These are phyloP conservation scores for Colletes latitarsis DNA, from an alignment of 1,140 invertebrate genomes.

Conservation along the genomic window DNA sequence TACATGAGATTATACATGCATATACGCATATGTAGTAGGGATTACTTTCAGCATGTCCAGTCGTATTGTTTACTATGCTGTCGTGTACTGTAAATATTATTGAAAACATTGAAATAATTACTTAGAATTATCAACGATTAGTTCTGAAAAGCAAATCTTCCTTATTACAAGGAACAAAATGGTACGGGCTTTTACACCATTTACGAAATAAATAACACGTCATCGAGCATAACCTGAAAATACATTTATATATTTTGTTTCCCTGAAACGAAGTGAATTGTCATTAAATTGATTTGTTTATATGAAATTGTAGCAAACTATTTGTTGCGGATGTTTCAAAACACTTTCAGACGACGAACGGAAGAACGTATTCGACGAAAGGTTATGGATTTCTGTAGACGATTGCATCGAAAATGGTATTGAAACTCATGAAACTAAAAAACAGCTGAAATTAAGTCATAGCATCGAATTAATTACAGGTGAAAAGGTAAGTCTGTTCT, in stretches of 20 bases:
- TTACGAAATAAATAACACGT: neutral
- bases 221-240: neutral
- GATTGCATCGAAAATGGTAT: neutral
- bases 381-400: neutral
- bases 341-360: neutral
- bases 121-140: neutral
- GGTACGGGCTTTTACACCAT: neutral
- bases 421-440: neutral
- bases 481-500: conserved; percentile 9
- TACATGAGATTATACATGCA: neutral
- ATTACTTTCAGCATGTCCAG: neutral
- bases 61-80: neutral
- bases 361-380: conserved; percentile 28
- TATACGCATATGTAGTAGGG: neutral
- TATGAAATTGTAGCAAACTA: neutral
- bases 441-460: neutral
- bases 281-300: neutral
- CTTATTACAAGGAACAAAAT: neutral
- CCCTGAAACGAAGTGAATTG: neutral
- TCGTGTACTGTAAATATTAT: neutral
- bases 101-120: neutral
- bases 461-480: conserved; percentile 35
- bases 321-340: conserved; percentile 47
- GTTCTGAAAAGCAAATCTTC: neutral
- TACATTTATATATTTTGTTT: neutral